Evolutionary conservation across 2,888 invertebrate genomes (phyloP).

Genomic region (Entomobrya proxima): DNA sequence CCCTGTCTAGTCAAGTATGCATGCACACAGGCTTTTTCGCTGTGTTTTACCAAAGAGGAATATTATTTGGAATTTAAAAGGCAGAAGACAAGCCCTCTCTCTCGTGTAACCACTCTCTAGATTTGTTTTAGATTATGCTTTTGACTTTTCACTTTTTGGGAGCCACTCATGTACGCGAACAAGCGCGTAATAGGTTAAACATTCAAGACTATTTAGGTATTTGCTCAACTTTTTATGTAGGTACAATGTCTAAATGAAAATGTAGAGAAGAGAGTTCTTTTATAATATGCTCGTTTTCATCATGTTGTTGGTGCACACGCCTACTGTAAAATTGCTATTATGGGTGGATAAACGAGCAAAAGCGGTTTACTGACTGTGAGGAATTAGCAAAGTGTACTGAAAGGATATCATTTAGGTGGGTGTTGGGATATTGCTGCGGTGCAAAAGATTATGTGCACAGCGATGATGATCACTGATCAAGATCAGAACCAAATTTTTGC

Average conservation of each 20-base stretch:
- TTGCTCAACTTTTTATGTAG: too few relatives aligned
- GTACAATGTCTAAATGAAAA: too few relatives aligned
- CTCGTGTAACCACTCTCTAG: neutral
- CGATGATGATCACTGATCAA: slow-evolving; percentile 15
- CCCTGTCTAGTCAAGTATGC: too few relatives aligned
- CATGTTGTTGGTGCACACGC: too few relatives aligned
- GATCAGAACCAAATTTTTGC: slow-evolving; percentile 22
- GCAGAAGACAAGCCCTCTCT: neutral
- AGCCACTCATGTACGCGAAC: neutral
- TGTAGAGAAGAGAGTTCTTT: too few relatives aligned
- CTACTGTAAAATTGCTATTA: too few relatives aligned
- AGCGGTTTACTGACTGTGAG: neutral
- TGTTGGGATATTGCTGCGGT: neutral
- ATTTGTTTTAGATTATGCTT: neutral
- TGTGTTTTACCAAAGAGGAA: too few relatives aligned
- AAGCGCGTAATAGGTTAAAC: too few relatives aligned
- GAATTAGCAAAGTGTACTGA: neutral
- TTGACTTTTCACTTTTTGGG: slow-evolving; percentile 24
- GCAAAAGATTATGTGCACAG: slow-evolving; percentile 23
- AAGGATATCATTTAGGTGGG: slow-evolving; percentile 11
- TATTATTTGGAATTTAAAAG: neutral
- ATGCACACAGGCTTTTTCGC: neutral
- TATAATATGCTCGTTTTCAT: too few relatives aligned
- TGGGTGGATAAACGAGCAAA: too few relatives aligned
- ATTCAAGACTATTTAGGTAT: too few relatives aligned